These are phyloP conservation scores for Caenorhabditis sinica DNA, from an alignment of 2,888 invertebrate species.

Conservation along the genomic window DNA sequence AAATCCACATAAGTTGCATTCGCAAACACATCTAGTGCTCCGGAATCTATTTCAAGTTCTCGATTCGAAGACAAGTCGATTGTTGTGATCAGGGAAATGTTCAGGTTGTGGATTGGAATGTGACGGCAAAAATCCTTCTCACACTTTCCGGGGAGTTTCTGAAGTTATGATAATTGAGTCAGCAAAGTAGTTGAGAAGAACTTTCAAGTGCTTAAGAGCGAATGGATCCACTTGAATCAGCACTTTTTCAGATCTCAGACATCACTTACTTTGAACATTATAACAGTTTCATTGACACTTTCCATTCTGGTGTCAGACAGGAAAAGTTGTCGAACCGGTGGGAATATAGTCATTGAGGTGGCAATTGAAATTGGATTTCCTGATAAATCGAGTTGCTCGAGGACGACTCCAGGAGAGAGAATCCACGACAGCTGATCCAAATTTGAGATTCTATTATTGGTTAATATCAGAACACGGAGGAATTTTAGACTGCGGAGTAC, in stretches of 20 bases:
- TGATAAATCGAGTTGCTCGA: constrained; percentile 76
- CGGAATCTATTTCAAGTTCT: constrained; percentile 68
- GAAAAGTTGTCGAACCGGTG: constrained; percentile 74
- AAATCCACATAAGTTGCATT: constrained; percentile 70
- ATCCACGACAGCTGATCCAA: constrained; percentile 73
- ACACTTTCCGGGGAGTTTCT: constrained; percentile 53
- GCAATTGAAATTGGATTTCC: constrained; percentile 76
- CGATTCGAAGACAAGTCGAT: constrained; percentile 75
- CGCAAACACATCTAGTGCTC: constrained; percentile 67
- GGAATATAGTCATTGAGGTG: constrained; percentile 68
- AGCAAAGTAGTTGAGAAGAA: neutral
- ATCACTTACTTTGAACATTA: constrained; percentile 70
- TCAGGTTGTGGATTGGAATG: constrained; percentile 55
- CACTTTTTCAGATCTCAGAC: neutral
- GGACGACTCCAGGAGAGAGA: constrained; percentile 71
- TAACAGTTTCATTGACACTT: constrained; percentile 69
- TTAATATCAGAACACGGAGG: constrained; percentile 73
- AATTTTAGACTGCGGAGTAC: constrained; percentile 73
- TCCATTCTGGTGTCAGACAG: constrained; percentile 73
- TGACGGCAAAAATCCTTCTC: constrained; percentile 56
- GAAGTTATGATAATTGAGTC: neutral
- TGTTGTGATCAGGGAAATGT: constrained; percentile 66
- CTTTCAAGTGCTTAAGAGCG: constrained; percentile 10
- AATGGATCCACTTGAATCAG: neutral
- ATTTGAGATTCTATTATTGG: constrained; percentile 75